Base-by-base conservation (phyloP, 2,113 vertebrate species). In the Callithrix jacchus region DNA sequence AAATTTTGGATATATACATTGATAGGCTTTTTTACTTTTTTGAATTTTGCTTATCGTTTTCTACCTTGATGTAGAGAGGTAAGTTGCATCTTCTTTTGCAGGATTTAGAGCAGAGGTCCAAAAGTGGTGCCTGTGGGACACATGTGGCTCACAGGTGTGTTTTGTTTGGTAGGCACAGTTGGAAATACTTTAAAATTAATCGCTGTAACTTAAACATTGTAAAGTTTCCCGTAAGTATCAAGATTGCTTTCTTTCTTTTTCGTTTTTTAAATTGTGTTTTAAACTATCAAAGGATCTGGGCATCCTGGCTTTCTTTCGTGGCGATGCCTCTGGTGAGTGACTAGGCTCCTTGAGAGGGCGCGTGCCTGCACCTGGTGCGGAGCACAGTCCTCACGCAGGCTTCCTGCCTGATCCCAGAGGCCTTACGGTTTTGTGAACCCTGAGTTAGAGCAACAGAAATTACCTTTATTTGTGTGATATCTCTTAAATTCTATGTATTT, bases 301-400 rank as follows among this genome's bases (percentile, higher is more conserved):
- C 8, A 2, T 8, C 52, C 25, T 10, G 35, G 37, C 2, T 37
- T 71, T 35, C 17, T 37, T 71, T 35, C 13, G 9, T 25, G 30
- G 25, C 8, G 11, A 1, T 47, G 52, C 23, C 21, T 18, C 0
- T 77, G 54, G 54, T 3, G 7, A 89, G 58, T 17, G 3, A 16
- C 10, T 52, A 25, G 2, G 40, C 56, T 16, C 17, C 27, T n/a
- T 68, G 14, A 12, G 30, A 86, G 37, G 17, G 27, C 18, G 2
- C 45, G 45, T 42, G 13, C 40, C 8, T 17, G 2, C 35, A 0
- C 0, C 12, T 1, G 5, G 2, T 18, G 21, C n/a, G 6, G 4
- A 0, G 13, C 8, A 18, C 49, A 11, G 54, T 12, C 6, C 5
- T 3, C 37, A 0, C 3, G 3, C 8, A 10, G 13, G n/a, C 42